Conservation (phyloP, 30 jellyfish, hydroid and myxozoan species). For the Clytia hemisphaerica region DNA sequence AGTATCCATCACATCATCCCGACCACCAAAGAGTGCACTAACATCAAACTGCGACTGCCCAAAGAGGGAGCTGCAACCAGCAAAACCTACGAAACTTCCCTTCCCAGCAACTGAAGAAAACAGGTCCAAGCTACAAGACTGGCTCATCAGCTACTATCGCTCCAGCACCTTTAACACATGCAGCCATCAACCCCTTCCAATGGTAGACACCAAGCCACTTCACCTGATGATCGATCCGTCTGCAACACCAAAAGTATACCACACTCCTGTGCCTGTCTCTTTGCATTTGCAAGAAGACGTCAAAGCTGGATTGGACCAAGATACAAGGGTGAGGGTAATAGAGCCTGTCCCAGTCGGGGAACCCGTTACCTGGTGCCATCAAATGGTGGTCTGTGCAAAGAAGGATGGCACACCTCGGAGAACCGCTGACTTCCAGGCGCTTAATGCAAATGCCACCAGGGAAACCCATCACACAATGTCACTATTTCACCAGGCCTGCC, state of each 20-base stretch:
- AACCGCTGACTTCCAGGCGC: constrained; percentile 39
- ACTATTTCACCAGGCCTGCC: constrained; percentile 54
- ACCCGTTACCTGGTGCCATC: constrained; percentile 42
- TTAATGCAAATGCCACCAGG: constrained; percentile 18
- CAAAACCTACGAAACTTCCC: constrained; percentile 19
- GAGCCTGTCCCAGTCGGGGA: constrained; percentile 37
- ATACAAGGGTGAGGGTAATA: constrained; percentile 22
- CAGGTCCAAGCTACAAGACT: background rate
- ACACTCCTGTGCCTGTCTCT: constrained; percentile 33
- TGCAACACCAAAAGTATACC: constrained; percentile 23
- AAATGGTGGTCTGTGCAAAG: constrained; percentile 27
- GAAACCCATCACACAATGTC: constrained; percentile 49
- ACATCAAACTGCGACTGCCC: background rate
- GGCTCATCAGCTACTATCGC: constrained; percentile 9
- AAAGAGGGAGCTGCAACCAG: constrained; percentile 10
- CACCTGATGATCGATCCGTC: constrained; percentile 18
- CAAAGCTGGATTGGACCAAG: constrained; percentile 48
- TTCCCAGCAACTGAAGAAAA: background rate
- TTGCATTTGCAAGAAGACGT: constrained; percentile 38
- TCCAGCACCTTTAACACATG: constrained; percentile 25
- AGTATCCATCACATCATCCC: no score
- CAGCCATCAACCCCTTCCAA: background rate
- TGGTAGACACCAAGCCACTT: constrained; percentile 22
- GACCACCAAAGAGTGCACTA: no score
- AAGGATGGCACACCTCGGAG: constrained; percentile 33